Conservation (phyloP, 2,797 vertebrate species). For the Sebastes oblongus region DNA sequence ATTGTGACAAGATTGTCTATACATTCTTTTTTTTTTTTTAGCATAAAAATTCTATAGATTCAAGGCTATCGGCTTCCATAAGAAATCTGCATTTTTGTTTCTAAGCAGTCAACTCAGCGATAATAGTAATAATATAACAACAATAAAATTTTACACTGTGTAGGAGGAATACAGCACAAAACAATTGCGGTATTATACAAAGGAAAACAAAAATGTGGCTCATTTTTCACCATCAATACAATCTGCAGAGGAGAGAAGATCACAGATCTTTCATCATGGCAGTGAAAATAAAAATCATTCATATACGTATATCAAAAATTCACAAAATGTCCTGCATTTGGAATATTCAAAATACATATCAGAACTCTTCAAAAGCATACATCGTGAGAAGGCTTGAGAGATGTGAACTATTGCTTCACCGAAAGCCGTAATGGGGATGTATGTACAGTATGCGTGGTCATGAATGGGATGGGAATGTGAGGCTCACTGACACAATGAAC, state of each 20-base stretch:
- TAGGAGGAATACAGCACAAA: conserved; percentile 70
- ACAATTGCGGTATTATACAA: conserved; percentile 67
- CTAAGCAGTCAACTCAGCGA: conserved; percentile 66
- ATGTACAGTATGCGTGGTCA: conserved; percentile 35
- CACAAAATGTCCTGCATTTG: conserved; percentile 84
- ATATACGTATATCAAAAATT: conserved; percentile 81
- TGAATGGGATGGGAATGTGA: conserved; percentile 21
- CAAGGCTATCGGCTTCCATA: conserved; percentile 80
- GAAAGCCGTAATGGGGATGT: conserved; percentile 50
- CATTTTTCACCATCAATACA: conserved; percentile 71
- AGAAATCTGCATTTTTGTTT: conserved; percentile 75
- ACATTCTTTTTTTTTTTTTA: conserved; percentile 78
- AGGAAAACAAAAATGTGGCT: conserved; percentile 54
- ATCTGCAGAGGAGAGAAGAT: conserved; percentile 75
- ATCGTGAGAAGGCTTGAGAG: conserved; percentile 69
- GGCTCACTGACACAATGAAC: background rate
- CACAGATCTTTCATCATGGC: conserved; percentile 80
- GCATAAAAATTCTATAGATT: conserved; percentile 74
- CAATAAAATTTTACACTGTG: conserved; percentile 61
- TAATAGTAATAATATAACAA: conserved; percentile 55
- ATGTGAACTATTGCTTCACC: conserved; percentile 79
- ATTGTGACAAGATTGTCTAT: conserved; percentile 85
- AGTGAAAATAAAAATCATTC: conserved; percentile 79
- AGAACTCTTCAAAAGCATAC: conserved; percentile 71
- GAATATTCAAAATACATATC: conserved; percentile 83